Base-by-base conservation (phyloP, 2,888 invertebrate genomes). In the Norana najaformis region DNA sequence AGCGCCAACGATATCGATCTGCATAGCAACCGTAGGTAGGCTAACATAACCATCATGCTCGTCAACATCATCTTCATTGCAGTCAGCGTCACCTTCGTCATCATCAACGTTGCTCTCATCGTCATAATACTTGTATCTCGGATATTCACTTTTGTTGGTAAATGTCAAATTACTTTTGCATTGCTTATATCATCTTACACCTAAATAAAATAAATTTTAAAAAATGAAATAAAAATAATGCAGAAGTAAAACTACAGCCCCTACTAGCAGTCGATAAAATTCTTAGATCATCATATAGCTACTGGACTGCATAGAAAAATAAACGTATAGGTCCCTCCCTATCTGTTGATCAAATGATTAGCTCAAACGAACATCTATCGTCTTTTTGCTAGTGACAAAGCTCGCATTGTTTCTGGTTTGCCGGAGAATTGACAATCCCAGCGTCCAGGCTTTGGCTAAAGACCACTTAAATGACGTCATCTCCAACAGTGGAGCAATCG, bases 391-490 rank as follows among this genome's bases (percentile, higher is more conserved):
- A 94, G 94, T 93, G 35, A 91, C 92, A 0, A 95, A 95, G 90
- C 91, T 94, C 37, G 90, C 92, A 0, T 91, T 95, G 89, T 94
- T 92, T 89, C 85, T 95, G 14, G 89, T 93, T 16, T 94, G 94
- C 82, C 91, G 93, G 14, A 91, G 93, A 89, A 92, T 93, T 35
- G 92, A 92, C 3, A 93, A 94, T 83, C 93, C 94, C 0, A 94
- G 94, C 1, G 93, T 95, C 13, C 93, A 93, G 89, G 95, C 95
- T 0, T 92, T 95, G 47, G 94, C 95, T 4, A 94, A 94, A 92
- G 95, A 95, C 92, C 95, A 95, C 91, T 92, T 95, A 18, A 95
- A 95, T 92, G 95, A 95, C 91, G 95, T 95, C 38, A 89, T 95
- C 47, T 95, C 95, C 16, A 95, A 96, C 91, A 91, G 93, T 23